Evolutionary conservation across 2,888 invertebrate species (phyloP).

Genomic region (Willowsia nigromaculata): DNA sequence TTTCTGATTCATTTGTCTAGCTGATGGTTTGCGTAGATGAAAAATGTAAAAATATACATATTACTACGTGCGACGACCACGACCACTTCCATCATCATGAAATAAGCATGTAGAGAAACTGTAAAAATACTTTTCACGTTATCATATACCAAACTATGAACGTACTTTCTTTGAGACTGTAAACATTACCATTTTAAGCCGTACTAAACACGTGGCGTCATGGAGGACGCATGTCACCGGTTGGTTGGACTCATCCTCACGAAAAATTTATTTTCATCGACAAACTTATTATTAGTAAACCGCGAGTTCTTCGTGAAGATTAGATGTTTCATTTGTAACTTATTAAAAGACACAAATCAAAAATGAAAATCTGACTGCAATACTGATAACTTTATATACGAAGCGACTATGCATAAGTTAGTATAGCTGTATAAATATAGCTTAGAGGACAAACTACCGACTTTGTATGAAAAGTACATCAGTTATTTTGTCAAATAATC

Average conservation of each 20-base stretch:
- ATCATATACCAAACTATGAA: not conserved
- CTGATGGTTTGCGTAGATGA: not conserved
- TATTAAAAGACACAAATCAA: too few relatives aligned
- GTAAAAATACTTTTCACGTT: not conserved
- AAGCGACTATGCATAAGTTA: too few relatives aligned
- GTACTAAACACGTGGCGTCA: constrained; percentile 43
- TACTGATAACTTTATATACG: not conserved
- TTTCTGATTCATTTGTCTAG: too few relatives aligned
- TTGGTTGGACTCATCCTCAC: constrained; percentile 13
- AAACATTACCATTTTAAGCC: constrained; percentile 46
- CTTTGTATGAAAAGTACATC: not conserved
- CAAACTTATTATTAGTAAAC: too few relatives aligned
- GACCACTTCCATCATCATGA: not conserved
- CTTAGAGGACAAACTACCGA: not conserved
- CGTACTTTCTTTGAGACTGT: too few relatives aligned
- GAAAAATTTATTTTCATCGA: constrained; percentile 10
- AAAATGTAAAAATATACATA: not conserved
- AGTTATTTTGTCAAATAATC: not conserved
- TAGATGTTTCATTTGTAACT: not conserved
- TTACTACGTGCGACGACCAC: not conserved
- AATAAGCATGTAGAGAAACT: not conserved
- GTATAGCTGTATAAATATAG: too few relatives aligned
- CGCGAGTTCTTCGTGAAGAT: not conserved
- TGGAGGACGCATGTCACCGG: constrained; percentile 36
- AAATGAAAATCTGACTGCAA: too few relatives aligned